Conservation (phyloP, 1,140 invertebrate species). For the Telenomus remus region DNA sequence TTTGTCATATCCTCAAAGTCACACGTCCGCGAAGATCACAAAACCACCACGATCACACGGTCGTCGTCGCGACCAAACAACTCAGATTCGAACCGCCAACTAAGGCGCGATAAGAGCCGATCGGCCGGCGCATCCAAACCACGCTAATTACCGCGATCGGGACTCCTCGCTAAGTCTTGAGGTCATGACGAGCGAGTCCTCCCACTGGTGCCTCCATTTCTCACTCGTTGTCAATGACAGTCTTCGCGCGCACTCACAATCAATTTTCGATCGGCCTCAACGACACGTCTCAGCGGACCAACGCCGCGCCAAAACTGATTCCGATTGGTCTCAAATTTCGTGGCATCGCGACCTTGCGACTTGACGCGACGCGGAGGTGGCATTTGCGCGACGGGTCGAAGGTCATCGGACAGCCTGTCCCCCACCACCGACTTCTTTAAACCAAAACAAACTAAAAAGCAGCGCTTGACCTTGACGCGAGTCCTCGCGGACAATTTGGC, state of each 20-base stretch:
- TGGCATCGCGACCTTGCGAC: conserved; percentile 50
- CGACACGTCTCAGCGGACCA: conserved; percentile 17
- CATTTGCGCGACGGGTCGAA: conserved; percentile 40
- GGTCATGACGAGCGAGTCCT: conserved; percentile 20
- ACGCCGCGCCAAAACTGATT: conserved; percentile 26
- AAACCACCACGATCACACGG: conserved; percentile 25
- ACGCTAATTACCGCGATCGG: conserved; percentile 29
- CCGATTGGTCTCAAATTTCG: conserved; percentile 40
- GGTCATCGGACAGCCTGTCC: conserved; percentile 7
- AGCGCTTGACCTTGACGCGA: conserved; percentile 9
- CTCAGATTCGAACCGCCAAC: conserved; percentile 10
- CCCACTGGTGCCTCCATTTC: conserved; percentile 33
- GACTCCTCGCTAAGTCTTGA: conserved; percentile 25
- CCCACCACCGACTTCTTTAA: background rate
- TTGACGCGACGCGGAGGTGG: conserved; percentile 43
- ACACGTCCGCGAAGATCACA: no score
- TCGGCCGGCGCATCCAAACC: conserved; percentile 27
- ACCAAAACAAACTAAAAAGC: background rate
- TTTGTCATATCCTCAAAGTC: no score
- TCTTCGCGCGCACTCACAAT: no score
- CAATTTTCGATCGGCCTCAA: no score
- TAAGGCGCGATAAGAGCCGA: conserved; percentile 6
- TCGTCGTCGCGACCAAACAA: background rate
- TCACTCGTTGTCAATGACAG: no score
- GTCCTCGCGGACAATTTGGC: conserved; percentile 14